These are phyloP conservation scores for Urocyon cinereoargenteus DNA, from an alignment of 2,797 vertebrate genomes.

Conservation along the genomic window DNA sequence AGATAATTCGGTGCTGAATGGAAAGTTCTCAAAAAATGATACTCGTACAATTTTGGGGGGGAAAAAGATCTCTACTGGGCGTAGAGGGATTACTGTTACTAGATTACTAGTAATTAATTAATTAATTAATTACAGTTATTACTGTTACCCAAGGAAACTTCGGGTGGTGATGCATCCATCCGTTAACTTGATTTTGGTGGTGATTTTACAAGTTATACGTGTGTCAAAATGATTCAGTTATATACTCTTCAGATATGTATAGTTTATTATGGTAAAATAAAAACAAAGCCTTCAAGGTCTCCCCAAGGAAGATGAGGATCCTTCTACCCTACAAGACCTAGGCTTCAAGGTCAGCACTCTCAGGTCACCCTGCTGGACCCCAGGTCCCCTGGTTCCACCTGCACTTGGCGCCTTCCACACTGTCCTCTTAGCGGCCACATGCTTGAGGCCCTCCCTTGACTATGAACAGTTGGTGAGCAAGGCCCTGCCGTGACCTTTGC, in stretches of 20 bases:
- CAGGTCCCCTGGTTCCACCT: background rate
- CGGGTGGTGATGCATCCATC: accelerated
- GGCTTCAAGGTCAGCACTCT: background rate
- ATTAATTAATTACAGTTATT: too few species aligned
- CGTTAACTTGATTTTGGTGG: background rate
- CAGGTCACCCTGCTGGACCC: background rate
- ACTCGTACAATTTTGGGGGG: background rate
- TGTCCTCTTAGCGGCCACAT: accelerated
- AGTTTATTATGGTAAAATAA: background rate
- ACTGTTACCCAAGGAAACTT: background rate
- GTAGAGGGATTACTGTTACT: background rate
- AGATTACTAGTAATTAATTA: too few species aligned
- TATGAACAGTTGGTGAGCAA: accelerated
- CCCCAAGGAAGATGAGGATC: background rate
- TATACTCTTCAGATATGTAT: background rate
- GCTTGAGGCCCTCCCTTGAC: background rate
- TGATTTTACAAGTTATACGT: background rate
- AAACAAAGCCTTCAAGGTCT: background rate
- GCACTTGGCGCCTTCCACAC: background rate
- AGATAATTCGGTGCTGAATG: background rate
- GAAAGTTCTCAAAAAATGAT: background rate
- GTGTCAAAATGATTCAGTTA: background rate
- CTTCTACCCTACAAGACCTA: background rate
- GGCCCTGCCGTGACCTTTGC: background rate
- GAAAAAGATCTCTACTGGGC: background rate